Evolutionary conservation across 2,888 invertebrate species (phyloP).

Genomic region (Zaprionus obscuricornis): DNA sequence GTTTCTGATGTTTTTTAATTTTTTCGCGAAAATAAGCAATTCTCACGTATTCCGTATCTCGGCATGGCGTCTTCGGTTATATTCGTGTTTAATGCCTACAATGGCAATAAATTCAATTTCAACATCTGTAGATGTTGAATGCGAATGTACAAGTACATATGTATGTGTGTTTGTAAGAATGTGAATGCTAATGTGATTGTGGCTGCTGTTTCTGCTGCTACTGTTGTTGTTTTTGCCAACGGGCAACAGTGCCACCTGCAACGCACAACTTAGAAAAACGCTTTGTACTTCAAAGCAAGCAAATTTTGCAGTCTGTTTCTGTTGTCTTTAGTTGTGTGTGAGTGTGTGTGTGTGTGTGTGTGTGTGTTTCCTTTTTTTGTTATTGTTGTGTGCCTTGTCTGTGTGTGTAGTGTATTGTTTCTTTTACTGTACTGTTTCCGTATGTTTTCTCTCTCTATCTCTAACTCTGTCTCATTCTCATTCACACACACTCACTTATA

Average conservation of each 20-base stretch:
- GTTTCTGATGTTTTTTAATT: constrained; percentile 71
- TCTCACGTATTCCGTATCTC: constrained; percentile 68
- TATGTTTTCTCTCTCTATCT: not conserved
- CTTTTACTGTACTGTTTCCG: constrained; percentile 19
- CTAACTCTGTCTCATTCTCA: too few species aligned
- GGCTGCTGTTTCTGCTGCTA: not conserved
- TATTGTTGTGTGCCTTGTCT: constrained; percentile 19
- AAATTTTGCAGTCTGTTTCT: constrained; percentile 46
- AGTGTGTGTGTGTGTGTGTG: constrained; percentile 5
- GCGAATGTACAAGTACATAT: too few species aligned
- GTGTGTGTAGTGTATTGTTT: constrained; percentile 15
- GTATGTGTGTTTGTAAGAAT: not conserved
- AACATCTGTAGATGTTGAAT: constrained; percentile 34
- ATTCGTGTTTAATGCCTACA: constrained; percentile 24
- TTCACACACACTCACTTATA: too few species aligned
- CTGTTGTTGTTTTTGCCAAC: constrained; percentile 62
- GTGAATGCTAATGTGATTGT: not conserved
- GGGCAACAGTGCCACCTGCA: constrained; percentile 55
- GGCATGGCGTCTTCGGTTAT: constrained; percentile 44
- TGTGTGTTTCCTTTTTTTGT: too few species aligned
- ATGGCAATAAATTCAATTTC: constrained; percentile 62
- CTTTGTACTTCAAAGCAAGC: constrained; percentile 74
- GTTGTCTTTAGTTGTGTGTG: constrained; percentile 35
- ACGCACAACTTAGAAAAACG: constrained; percentile 34
- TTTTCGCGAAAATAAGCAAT: constrained; percentile 72